Evolutionary conservation across 2,888 invertebrate genomes (phyloP), one percentile per base, ranked within the genome.

Genomic region (Diaprepes abbreviatus): DNA sequence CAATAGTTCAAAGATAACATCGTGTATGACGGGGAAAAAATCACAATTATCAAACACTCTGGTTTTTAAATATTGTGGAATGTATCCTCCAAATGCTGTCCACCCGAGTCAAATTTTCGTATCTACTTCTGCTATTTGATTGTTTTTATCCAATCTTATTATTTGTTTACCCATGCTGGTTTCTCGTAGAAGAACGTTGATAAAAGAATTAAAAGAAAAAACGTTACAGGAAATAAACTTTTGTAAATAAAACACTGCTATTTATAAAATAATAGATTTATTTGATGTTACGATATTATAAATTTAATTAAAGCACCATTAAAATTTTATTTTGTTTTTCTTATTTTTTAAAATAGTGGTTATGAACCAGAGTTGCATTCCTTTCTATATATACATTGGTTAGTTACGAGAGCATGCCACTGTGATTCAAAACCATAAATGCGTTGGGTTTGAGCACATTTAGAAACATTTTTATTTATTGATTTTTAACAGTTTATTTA

Each of bases 361-460:
- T 45, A 59, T 62, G 73, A 71, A 73, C 73, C 68, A 73, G 73
- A 73, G 52, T 28, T 40, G 68, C 73, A 73, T 73, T 73, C 38
- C 19, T 48, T n/a, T 10, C 16, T 6, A 14, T 73, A 68, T 73
- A 52, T 66, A 73, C 65, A 73, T n/a, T 40, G 50, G 19, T 52
- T 57, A 65, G 33, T 71, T 65, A 52, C 48, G 43, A 63, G 43
- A 73, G 73, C 83, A 83, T 82, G 83, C 79, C 67, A 74, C 78
- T 81, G 77, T 83, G 83, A 83, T 83, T 82, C 83, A 82, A 78
- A 79, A 82, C 79, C 83, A 67, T 68, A 75, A 76, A 71, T 66
- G 68, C 36, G 50, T 21, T 40, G 24, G 55, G 14, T 31, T 33
- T 6, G 17, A 14, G 16, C 28, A 36, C 17, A 28, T 28, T 50